phyloP scores from a whole-genome alignment of 2,113 vertebrate genomes.

The Lagopus muta region DNA sequence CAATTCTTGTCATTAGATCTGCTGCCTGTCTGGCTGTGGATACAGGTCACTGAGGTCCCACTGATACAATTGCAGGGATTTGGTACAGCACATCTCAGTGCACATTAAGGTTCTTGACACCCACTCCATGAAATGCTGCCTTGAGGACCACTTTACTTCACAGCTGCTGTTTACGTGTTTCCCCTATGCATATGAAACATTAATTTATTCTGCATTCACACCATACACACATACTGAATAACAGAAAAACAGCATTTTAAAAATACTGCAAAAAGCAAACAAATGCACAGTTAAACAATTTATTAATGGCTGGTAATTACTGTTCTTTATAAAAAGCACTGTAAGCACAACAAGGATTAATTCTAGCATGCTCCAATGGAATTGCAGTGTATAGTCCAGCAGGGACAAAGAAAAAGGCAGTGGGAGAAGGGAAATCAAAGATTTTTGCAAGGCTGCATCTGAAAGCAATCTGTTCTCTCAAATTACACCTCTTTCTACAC shows the following conservation, averaged over 20 bases:
- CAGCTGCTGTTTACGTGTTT: not conserved
- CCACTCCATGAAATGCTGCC: not conserved
- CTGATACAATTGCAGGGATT: not conserved
- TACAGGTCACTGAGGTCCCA: not conserved
- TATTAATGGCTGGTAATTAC: not conserved
- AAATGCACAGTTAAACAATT: not conserved
- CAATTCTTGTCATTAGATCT: not conserved
- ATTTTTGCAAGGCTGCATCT: not conserved
- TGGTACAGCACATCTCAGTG: not conserved
- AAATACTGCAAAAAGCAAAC: not conserved
- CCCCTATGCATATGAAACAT: not conserved
- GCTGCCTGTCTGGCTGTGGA: not conserved
- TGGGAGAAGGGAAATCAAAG: not conserved
- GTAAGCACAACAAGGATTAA: not conserved
- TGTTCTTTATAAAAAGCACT: not conserved
- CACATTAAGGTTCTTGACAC: not conserved
- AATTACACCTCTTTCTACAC: not conserved
- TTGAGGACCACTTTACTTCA: not conserved
- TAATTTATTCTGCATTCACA: not conserved
- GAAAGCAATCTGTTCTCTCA: not conserved
- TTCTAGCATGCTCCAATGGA: not conserved
- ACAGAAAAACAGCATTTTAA: not conserved
- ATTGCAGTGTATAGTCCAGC: not conserved
- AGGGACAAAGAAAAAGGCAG: not conserved
- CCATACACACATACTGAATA: fast-evolving